These are phyloP conservation scores for Luperina nickerlii DNA, from an alignment of 2,888 invertebrate genomes.

Conservation along the genomic window DNA sequence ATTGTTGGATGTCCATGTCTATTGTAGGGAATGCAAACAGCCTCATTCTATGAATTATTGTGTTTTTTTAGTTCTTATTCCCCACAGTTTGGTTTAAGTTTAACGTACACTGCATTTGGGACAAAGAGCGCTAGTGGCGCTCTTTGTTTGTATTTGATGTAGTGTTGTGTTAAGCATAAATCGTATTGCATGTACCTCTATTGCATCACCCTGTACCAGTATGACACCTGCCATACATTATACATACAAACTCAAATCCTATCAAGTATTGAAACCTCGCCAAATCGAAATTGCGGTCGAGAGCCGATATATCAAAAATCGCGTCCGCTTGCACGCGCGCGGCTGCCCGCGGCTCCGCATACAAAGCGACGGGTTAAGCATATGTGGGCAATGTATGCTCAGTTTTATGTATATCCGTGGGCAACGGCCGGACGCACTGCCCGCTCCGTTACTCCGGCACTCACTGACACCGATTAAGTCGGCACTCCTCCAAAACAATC, in stretches of 20 bases:
- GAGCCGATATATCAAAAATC: slow-evolving; percentile 61
- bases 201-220: neutral
- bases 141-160: too few species aligned
- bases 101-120: neutral
- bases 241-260: slow-evolving; percentile 50
- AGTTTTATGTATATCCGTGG: slow-evolving; percentile 16
- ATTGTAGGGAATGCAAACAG: neutral
- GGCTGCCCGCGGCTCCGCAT: slow-evolving; percentile 52
- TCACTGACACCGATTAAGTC: slow-evolving; percentile 55
- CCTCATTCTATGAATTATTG: too few species aligned
- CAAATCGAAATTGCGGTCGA: slow-evolving; percentile 66
- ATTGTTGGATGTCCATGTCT: too few species aligned
- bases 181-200: neutral
- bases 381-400: slow-evolving; percentile 44
- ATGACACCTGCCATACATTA: slow-evolving; percentile 29
- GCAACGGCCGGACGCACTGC: slow-evolving; percentile 27
- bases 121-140: neutral
- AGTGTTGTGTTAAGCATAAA: neutral
- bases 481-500: slow-evolving; percentile 60
- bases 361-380: slow-evolving; percentile 60
- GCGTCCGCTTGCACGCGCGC: slow-evolving; percentile 39
- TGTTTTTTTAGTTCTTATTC: neutral
- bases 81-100: neutral
- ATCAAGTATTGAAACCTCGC: slow-evolving; percentile 63
- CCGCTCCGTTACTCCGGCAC: slow-evolving; percentile 50